These are phyloP conservation scores for Apodemus agrarius DNA, from an alignment of 2,797 vertebrate species.

Conservation along the genomic window DNA sequence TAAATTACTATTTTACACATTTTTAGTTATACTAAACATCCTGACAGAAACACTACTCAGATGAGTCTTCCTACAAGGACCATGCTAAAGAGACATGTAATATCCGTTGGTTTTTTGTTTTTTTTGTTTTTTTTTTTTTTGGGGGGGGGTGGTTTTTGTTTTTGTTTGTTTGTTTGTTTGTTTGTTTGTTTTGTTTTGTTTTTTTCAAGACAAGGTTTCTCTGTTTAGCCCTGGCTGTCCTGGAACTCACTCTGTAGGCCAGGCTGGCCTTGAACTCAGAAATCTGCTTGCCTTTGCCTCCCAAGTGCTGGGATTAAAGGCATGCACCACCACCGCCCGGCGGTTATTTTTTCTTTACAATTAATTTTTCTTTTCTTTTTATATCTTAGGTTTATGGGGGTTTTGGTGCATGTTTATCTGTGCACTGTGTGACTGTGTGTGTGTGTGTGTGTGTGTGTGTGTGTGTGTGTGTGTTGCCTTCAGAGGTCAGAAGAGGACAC, in stretches of 20 bases:
- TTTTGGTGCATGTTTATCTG: neutral
- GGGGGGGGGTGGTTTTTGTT: no score
- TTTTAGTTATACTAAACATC: conserved; percentile 32
- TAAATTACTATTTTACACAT: neutral
- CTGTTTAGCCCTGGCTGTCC: no score
- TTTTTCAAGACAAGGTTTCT: no score
- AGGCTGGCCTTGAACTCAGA: no score
- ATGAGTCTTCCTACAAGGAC: neutral
- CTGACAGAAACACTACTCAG: neutral
- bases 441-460: neutral
- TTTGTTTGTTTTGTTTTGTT: no score
- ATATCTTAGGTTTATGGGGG: neutral
- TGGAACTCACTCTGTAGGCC: no score
- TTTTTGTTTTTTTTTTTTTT: no score
- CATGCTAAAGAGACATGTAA: neutral
- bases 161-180: no score
- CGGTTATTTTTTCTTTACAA: neutral
- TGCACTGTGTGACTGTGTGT: neutral
- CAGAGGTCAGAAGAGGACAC: neutral
- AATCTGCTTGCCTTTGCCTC: no score
- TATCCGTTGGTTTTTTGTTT: no score
- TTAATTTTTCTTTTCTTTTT: neutral
- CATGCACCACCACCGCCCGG: no score
- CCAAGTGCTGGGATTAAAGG: no score
- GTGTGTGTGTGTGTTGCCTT: neutral